These are phyloP conservation scores for Callyntrura sp. DNA, from an alignment of 2,888 invertebrate species.

Conservation along the genomic window DNA sequence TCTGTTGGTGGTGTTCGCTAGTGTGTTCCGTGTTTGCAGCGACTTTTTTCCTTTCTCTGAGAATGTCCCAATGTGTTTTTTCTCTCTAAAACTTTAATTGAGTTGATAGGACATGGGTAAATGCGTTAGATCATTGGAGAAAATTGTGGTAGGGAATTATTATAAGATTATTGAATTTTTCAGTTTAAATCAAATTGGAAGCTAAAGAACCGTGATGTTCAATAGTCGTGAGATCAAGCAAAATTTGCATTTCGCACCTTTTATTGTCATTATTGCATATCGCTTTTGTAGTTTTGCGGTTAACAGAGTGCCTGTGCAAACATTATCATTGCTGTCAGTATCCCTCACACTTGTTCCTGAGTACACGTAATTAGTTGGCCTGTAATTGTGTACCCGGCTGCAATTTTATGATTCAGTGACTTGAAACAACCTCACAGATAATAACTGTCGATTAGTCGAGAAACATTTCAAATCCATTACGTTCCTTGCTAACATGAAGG, in stretches of 20 bases:
- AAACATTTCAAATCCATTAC: constrained; percentile 33
- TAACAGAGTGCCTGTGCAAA: constrained; percentile 3
- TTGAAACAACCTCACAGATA: constrained; percentile 70
- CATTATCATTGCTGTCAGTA: constrained; percentile 17
- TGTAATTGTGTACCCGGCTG: constrained; percentile 50
- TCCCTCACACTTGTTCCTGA: not conserved
- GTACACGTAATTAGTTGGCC: constrained; percentile 48
- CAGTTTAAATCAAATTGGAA: constrained; percentile 30
- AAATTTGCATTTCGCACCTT: constrained; percentile 73
- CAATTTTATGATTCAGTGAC: constrained; percentile 73
- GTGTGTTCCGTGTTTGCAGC: constrained; percentile 72
- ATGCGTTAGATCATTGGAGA: constrained; percentile 59
- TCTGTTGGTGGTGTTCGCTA: constrained; percentile 64
- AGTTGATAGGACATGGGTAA: constrained; percentile 62
- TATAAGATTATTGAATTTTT: constrained; percentile 23
- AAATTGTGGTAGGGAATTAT: constrained; percentile 22
- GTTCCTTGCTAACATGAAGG: constrained; percentile 9
- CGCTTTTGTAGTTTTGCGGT: constrained; percentile 35
- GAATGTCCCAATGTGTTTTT: constrained; percentile 5
- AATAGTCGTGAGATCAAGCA: constrained; percentile 64
- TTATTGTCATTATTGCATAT: constrained; percentile 57
- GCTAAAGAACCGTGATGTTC: constrained; percentile 50
- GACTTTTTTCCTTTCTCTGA: not conserved
- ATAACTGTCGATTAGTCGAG: constrained; percentile 56
- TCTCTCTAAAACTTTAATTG: constrained; percentile 52